Evolutionary conservation across 2,888 invertebrate species (phyloP), one percentile per base, ranked within the genome.

Genomic region (Incurvaria masculella): DNA sequence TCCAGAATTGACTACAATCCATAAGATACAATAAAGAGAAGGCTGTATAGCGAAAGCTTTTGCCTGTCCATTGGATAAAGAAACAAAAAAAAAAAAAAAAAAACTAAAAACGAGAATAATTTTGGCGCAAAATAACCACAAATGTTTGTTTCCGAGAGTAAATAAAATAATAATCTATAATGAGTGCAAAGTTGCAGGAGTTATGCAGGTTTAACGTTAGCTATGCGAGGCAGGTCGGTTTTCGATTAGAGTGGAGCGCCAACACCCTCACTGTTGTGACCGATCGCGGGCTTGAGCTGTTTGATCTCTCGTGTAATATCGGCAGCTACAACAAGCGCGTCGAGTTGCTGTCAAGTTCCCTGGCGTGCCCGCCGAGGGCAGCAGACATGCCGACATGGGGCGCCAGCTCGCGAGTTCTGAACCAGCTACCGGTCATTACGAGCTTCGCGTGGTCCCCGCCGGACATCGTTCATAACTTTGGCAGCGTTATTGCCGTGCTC

Each of bases 381-480:
- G 68, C 71, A 1, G 63, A 65, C 2, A 50, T 59, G 2, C 56
- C 56, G 2, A 52, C 71, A n/a, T 66, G 66, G 38, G 55, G 65
- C 8, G 52, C 53, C 11, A 57, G 53, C 16, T 59, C 66, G 49
- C 53, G 66, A 3, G 57, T 57, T 14, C 52, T 51, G 14, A 2
- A 5, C 2, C 17, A 39, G 17, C 17, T 39, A 16, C 16, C 58
- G 46, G 41, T 20, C 18, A 53, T 69, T 1, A 51, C 51, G 0
- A 52, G 57, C n/a, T 62, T 61, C 39, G 58, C 65, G 27, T 74
- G 72, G 68, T 72, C 73, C 1, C 73, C 75, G 2, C 27, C 42
- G 11, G 59, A 62, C 49, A 58, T 68, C 1, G 45, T 59, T 18
- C 53, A 59, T 38, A 62, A 61, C 48, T 55, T 62, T 23, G 57